These are phyloP conservation scores for Branchipolynoe longqiensis DNA, from an alignment of 2,888 invertebrate species.

Conservation along the genomic window DNA sequence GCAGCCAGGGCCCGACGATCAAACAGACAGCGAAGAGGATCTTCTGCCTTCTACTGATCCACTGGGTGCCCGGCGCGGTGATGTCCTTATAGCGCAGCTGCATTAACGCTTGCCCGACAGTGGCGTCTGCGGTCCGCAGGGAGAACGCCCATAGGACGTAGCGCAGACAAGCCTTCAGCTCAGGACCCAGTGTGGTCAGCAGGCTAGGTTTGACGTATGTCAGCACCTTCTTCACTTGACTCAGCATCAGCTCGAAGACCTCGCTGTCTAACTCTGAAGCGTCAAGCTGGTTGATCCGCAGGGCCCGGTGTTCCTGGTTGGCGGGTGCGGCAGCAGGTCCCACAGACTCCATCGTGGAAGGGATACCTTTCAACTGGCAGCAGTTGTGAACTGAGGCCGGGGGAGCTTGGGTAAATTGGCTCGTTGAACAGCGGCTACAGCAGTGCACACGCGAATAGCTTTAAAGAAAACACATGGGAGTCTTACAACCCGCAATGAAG, in stretches of 20 bases:
- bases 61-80: conserved; percentile 61
- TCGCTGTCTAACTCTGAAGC: conserved; percentile 57
- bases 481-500: neutral
- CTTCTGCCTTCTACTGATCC: conserved; percentile 75
- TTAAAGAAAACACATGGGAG: conserved; percentile 1
- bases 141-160: conserved; percentile 60
- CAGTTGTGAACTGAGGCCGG: neutral
- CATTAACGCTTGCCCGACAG: conserved; percentile 92
- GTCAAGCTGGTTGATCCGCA: conserved; percentile 58
- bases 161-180: neutral
- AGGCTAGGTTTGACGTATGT: conserved; percentile 49
- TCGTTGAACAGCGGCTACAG: neutral
- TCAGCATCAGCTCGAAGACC: conserved; percentile 44
- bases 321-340: neutral
- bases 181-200: neutral
- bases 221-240: conserved; percentile 48
- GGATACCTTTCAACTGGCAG: neutral
- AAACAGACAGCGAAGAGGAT: conserved; percentile 73
- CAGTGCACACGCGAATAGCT: neutral
- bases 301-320: conserved; percentile 3
- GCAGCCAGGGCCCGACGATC: conserved; percentile 76
- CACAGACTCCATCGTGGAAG: neutral
- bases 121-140: conserved; percentile 81
- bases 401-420: neutral
- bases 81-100: conserved; percentile 86